A percentile compares a stretch with the other conserved stretches of the same genome.
phyloP scores from a whole-genome alignment of 2,113 vertebrate species.

The Fulmarus glacialis region DNA sequence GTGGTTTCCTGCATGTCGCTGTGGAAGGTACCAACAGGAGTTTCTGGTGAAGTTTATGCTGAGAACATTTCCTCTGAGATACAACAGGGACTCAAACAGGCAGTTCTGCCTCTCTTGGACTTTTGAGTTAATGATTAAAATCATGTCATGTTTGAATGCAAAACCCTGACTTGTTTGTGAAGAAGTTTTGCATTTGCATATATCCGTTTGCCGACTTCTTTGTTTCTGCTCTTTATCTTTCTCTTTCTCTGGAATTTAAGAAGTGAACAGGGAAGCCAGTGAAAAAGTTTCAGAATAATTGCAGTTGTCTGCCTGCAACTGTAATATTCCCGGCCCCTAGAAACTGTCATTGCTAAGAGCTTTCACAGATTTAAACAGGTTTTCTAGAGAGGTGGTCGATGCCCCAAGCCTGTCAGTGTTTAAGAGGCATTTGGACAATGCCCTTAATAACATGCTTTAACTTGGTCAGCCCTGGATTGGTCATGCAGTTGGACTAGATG shows the following conservation, averaged over 20 bases:
- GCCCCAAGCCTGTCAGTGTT: neutral
- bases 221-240: neutral
- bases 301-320: neutral
- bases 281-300: neutral
- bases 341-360: neutral
- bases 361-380: neutral
- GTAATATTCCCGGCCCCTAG: neutral
- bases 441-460: neutral
- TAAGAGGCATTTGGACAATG: neutral
- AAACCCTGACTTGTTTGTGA: neutral
- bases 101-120: neutral
- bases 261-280: neutral
- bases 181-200: neutral
- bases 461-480: neutral
- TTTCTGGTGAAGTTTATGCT: neutral
- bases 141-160: neutral
- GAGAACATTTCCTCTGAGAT: conserved; percentile 33
- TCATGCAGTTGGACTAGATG: neutral
- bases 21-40: neutral
- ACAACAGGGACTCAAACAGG: neutral
- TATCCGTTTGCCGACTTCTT: neutral
- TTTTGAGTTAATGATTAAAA: neutral
- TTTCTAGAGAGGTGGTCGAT: neutral
- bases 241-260: neutral
- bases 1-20: neutral